Base-by-base conservation (phyloP, 2,797 vertebrate genomes). In the Tamandua tetradactyla region DNA sequence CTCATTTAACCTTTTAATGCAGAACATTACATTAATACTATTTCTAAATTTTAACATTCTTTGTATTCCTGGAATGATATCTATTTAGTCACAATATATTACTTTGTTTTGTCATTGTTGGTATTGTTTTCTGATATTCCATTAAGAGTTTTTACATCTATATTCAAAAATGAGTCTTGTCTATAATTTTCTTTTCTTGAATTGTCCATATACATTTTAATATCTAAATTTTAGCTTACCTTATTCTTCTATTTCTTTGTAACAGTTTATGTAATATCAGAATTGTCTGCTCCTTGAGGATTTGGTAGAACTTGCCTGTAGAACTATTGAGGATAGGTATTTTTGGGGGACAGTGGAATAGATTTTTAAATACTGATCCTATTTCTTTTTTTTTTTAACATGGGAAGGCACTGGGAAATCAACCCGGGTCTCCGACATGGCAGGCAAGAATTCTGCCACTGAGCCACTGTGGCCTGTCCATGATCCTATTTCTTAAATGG, bases 361-460 rank as follows among this genome's bases (percentile, higher is more conserved):
- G 30, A 84, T 84, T 94, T 64, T 78, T 55, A 76, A 55, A 80
- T 93, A 88, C 27, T 68, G 37, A 76, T 71, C 76, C 40, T 66
- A 11, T 92, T 42, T 94, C 27, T 81, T 71, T n/a, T n/a, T n/a
- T n/a, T n/a, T n/a, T n/a, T n/a, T n/a, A n/a, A n/a, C n/a, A n/a
- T n/a, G n/a, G n/a, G n/a, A n/a, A n/a, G n/a, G n/a, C n/a, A n/a
- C n/a, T n/a, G n/a, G n/a, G n/a, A n/a, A n/a, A n/a, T n/a, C n/a
- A n/a, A n/a, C n/a, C n/a, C n/a, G n/a, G n/a, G n/a, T n/a, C n/a
- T n/a, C n/a, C n/a, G n/a, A n/a, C n/a, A n/a, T n/a, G n/a, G n/a
- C n/a, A n/a, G n/a, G n/a, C n/a, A n/a, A n/a, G n/a, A n/a, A n/a
- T n/a, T n/a, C n/a, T n/a, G n/a, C n/a, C n/a, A n/a, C n/a, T n/a